Conservation (phyloP, 2,797 vertebrate species). For the Muscicapa striata region DNA sequence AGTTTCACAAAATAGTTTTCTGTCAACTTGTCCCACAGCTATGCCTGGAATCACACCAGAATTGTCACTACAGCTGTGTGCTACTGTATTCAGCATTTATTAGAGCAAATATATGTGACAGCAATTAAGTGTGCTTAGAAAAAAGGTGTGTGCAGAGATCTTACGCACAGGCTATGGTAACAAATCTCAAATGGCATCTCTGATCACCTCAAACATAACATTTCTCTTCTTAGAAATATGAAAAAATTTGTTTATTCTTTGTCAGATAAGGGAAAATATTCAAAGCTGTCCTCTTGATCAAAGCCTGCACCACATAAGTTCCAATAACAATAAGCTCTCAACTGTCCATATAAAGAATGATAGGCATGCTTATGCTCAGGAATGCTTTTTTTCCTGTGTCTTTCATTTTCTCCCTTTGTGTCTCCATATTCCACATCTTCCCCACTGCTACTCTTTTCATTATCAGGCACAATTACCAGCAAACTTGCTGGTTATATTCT, state of each 20-base stretch:
- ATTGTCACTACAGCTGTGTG: neutral
- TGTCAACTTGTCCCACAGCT: neutral
- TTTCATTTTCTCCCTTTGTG: neutral
- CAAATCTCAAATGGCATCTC: neutral
- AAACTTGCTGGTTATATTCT: neutral
- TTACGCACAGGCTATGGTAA: neutral
- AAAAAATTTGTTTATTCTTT: neutral
- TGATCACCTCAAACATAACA: neutral
- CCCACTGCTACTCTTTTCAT: neutral
- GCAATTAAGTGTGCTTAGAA: neutral
- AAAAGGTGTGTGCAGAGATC: neutral
- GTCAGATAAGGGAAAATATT: neutral
- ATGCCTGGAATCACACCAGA: neutral
- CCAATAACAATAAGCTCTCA: neutral
- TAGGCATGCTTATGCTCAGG: neutral
- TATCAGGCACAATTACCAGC: neutral
- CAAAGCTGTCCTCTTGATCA: neutral
- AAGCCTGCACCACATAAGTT: neutral
- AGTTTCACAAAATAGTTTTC: neutral
- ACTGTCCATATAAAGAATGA: neutral
- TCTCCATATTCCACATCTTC: neutral
- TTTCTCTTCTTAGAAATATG: neutral
- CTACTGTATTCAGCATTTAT: neutral
- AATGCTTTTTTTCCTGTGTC: neutral
- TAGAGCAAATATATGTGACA: neutral